Percentiles rank a stretch among this genome's conserved stretches.
These are phyloP conservation scores for Agapostemon virescens DNA, from an alignment of 2,888 invertebrate genomes.

Conservation along the genomic window DNA sequence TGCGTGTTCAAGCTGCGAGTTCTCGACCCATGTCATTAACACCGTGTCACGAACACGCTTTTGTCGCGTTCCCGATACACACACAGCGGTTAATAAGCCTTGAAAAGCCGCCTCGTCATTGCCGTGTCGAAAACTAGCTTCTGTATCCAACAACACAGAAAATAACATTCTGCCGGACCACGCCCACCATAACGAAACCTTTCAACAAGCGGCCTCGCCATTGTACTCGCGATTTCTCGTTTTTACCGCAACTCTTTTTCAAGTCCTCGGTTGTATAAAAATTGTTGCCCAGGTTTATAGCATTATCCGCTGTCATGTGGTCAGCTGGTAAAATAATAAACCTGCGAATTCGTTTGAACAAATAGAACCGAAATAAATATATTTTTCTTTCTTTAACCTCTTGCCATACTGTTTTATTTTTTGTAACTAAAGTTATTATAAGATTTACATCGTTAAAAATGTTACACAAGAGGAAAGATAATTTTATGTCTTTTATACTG, in stretches of 20 bases:
- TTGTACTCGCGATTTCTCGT: conserved; percentile 17
- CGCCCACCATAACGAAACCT: background rate
- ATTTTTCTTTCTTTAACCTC: background rate
- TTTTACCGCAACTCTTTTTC: background rate
- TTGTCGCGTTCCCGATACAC: conserved; percentile 28
- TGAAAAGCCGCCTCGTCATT: conserved; percentile 10
- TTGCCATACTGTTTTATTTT: too few species aligned
- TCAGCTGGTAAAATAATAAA: background rate
- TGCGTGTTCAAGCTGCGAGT: conserved; percentile 63
- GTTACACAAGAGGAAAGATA: too few species aligned
- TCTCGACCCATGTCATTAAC: conserved; percentile 53
- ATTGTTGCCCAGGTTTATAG: background rate
- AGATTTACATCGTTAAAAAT: too few species aligned
- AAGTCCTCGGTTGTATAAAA: background rate
- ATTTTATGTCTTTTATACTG: too few species aligned
- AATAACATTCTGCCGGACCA: conserved; percentile 15
- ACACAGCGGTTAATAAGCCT: conserved; percentile 48
- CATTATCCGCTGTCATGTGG: background rate
- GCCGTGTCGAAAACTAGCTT: conserved; percentile 15
- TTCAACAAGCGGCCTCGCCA: background rate
- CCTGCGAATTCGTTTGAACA: background rate
- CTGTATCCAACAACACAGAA: conserved; percentile 18
- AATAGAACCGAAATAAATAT: background rate
- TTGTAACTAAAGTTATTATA: too few species aligned
- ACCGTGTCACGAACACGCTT: conserved; percentile 59